These are phyloP conservation scores for Biston stratarius DNA, from an alignment of 2,888 invertebrate genomes.

Conservation along the genomic window DNA sequence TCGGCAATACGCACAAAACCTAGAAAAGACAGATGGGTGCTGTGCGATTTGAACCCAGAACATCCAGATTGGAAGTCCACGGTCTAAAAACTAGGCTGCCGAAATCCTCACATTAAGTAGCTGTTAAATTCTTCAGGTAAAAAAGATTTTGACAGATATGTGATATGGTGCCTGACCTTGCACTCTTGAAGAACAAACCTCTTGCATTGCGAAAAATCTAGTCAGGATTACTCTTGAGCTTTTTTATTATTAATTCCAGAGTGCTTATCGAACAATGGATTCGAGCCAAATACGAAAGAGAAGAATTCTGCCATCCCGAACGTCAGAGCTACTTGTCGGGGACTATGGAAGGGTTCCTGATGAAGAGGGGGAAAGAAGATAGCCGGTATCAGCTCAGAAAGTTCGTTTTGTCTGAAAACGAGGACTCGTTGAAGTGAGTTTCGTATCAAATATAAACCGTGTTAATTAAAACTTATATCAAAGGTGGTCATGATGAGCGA, in stretches of 20 bases:
- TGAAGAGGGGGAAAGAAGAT: slow-evolving; percentile 96
- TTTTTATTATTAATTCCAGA: slow-evolving; percentile 79
- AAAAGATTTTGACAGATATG: no score
- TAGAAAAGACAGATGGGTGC: no score
- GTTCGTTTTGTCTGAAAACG: slow-evolving; percentile 93
- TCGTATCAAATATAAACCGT: slow-evolving; percentile 9
- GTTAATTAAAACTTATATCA: not conserved
- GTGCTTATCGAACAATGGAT: slow-evolving; percentile 97
- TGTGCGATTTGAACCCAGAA: no score
- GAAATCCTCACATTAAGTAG: no score
- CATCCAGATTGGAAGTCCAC: no score
- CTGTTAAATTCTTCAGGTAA: no score
- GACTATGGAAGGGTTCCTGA: slow-evolving; percentile 93
- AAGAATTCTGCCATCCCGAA: slow-evolving; percentile 94
- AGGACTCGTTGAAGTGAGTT: slow-evolving; percentile 91
- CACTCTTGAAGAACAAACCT: no score
- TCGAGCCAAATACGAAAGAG: slow-evolving; percentile 94
- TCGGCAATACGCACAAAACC: no score
- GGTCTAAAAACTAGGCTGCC: no score
- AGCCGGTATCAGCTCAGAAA: slow-evolving; percentile 93
- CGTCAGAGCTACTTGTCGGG: slow-evolving; percentile 93
- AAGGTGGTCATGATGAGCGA: not conserved
- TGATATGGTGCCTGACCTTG: no score
- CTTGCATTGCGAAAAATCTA: not conserved
- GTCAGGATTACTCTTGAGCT: not conserved